Conservation (phyloP, 2,113 vertebrate genomes). For the Rafetus swinhoei region DNA sequence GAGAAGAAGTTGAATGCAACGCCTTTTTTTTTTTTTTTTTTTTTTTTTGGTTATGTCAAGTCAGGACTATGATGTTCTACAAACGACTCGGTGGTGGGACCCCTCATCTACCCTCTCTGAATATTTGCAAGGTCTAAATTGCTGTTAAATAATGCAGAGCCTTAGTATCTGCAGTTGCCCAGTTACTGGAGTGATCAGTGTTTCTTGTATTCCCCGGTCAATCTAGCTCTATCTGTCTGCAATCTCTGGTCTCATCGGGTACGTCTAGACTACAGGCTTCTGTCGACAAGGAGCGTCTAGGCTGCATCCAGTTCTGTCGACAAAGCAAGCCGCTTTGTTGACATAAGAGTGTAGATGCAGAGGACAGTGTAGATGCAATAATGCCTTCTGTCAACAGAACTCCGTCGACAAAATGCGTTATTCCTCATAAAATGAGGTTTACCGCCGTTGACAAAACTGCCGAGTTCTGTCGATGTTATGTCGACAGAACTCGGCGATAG, state of each 20-base stretch:
- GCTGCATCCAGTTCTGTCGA: too few species aligned
- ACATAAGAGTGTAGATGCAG: too few species aligned
- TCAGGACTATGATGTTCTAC: conserved; percentile 22
- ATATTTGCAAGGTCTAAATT: conserved; percentile 25
- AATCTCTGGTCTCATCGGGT: neutral
- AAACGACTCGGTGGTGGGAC: conserved; percentile 3
- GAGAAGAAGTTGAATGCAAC: conserved; percentile 49
- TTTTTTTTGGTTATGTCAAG: conserved; percentile 6
- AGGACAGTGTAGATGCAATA: too few species aligned
- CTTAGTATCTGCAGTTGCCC: neutral
- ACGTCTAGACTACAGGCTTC: too few species aligned
- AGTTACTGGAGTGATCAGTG: neutral
- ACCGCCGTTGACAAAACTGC: too few species aligned
- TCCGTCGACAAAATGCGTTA: too few species aligned
- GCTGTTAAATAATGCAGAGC: neutral
- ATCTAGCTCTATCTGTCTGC: neutral
- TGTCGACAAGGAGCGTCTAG: too few species aligned
- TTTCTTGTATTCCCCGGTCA: neutral
- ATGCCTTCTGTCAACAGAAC: too few species aligned
- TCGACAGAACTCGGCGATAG: too few species aligned
- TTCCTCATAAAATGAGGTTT: too few species aligned
- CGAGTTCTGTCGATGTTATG: too few species aligned
- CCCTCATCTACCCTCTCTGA: neutral
- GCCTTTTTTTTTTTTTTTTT: neutral
- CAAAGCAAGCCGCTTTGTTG: too few species aligned